Base-by-base conservation (phyloP, 2,797 vertebrate species). In the Danio jaintianensis region DNA sequence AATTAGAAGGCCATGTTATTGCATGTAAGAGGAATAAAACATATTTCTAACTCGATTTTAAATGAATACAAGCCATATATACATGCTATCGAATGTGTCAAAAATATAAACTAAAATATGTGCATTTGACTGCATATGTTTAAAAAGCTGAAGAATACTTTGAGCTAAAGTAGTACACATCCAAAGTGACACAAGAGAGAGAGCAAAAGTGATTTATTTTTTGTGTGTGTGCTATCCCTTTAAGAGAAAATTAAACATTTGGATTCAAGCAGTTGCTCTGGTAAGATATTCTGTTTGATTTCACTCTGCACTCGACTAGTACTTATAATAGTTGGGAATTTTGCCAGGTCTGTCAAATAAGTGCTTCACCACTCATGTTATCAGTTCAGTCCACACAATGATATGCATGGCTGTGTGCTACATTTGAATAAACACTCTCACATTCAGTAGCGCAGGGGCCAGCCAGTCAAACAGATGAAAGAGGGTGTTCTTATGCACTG, bases 261-360 rank as follows among this genome's bases (percentile, higher is more conserved):
- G 42, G 29, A 56, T 67, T 78, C 7, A 58, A 47, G 38, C 29
- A 78, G 45, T 73, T 73, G 66, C 62, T 77, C 50, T 62, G 38
- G 43, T 66, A 53, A 74, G 15, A 40, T 50, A 42, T 45, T 68
- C 53, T 48, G 67, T 70, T 55, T 56, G 59, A 78, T 71, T 50
- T 53, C 68, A 69, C 16, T 42, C 62, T 66, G 45, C 42, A 61
- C 71, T 73, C 43, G n/a, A 12, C 67, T 63, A 48, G 48, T 63
- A 47, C 56, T 53, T 52, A 16, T 22, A 63, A 52, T 15, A 40
- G 42, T 64, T 64, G 75, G 72, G 43, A 63, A 55, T 73, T 18
- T 29, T 77, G 72, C 62, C 79, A 76, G 68, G 63, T 69, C 82
- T 80, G 76, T 80, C 72, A 83, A 82, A 82, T 74, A 79, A 79